Evolutionary conservation across 2,888 invertebrate genomes (phyloP), one percentile per base, ranked within the genome.

Genomic region (Agonum fuliginosum): DNA sequence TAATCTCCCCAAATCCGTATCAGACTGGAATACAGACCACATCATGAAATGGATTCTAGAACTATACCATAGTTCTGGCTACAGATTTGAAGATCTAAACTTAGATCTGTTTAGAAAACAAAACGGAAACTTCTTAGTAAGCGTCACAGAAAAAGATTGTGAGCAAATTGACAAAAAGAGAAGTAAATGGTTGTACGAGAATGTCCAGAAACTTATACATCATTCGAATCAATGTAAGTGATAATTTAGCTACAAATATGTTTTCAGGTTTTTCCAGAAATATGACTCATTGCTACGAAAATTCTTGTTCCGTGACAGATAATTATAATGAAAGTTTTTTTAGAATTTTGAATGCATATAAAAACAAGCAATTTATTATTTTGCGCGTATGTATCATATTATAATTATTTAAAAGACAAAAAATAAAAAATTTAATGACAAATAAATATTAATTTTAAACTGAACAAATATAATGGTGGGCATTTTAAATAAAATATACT

Each of bases 91-190:
- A 77, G 87, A 88, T 65, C 83, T 89, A 20, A 87, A 88, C 1
- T 87, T 86, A 80, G 86, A 87, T 81, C 88, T 88, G 80, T 89
- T 89, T 82, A 84, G 85, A 80, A 69, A 80, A 22, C 81, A 89
- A 10, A 83, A 85, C 34, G 89, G 89, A 0, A 79, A 82, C 37
- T 86, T 87, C 70, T 83, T 90, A 43, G 82, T 86, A 75, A 83
- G 81, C 30, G 84, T 89, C 85, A 86, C 85, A 70, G 83, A 86
- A 17, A 87, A 88, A 54, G 88, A 88, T 22, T 69, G 67, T 19
- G 24, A 46, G 12, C 22, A 69, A 67, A 69, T 46, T 34, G 34
- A 67, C 37, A 71, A 71, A 17, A 71, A 71, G 14, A 20, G 71
- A 12, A 34, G 71, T n/a, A 48, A 34, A 71, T 48, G 71, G 46